Conservation (phyloP, 2,113 vertebrate species). For the Cervus canadensis region DNA sequence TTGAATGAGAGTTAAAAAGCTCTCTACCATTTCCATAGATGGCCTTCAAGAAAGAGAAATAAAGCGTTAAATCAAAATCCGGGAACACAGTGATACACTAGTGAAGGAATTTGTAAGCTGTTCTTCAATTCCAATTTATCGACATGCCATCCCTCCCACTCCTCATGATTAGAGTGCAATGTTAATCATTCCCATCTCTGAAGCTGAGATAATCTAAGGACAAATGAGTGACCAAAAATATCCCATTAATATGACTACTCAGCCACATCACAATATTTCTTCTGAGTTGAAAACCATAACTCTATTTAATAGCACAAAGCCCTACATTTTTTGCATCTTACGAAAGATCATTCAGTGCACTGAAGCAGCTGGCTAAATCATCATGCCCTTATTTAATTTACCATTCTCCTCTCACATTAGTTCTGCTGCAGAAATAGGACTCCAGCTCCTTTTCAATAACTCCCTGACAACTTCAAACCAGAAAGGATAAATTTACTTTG, state of each 20-base stretch:
- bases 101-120: background rate
- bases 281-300: conserved; percentile 43
- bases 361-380: conserved; percentile 47
- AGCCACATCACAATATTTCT: conserved; percentile 27
- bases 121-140: conserved; percentile 33
- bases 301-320: conserved; percentile 57
- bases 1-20: background rate
- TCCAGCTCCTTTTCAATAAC: conserved; percentile 43
- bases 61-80: conserved; percentile 12
- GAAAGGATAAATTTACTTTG: conserved; percentile 38
- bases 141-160: background rate
- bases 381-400: conserved; percentile 62
- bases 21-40: background rate
- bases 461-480: conserved; percentile 37
- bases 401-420: conserved; percentile 48
- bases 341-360: background rate
- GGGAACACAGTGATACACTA: background rate
- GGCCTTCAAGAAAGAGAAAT: conserved; percentile 8
- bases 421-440: conserved; percentile 56
- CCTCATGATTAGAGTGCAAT: background rate
- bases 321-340: conserved; percentile 45
- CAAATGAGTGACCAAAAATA: conserved; percentile 54
- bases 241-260: conserved; percentile 41
- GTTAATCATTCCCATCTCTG: conserved; percentile 38
- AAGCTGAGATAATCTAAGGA: conserved; percentile 38